Evolutionary conservation across 2,113 vertebrate species (phyloP).

Genomic region (Seriola quinqueradiata): DNA sequence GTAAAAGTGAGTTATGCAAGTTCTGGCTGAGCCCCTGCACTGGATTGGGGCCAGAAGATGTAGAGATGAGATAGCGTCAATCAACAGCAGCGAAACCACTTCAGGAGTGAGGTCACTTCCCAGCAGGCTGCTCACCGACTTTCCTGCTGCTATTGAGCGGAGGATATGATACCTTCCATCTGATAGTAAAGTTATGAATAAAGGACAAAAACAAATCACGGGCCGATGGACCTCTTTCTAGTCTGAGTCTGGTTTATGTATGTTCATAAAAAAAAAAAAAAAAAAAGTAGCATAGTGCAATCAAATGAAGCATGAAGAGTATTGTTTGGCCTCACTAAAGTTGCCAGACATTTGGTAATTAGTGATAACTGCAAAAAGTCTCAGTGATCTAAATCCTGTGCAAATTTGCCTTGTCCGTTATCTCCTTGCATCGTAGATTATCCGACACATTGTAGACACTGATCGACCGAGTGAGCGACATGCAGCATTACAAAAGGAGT

Average conservation of each 20-base stretch:
- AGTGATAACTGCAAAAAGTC: constrained; percentile 2
- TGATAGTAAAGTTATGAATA: constrained; percentile 38
- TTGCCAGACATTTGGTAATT: neutral
- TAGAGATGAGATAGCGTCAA: constrained; percentile 66
- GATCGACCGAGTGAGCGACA: neutral
- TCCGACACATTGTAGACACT: neutral
- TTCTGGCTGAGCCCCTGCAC: constrained; percentile 45
- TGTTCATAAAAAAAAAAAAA: neutral
- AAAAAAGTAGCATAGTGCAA: neutral
- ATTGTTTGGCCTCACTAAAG: neutral
- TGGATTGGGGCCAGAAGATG: constrained; percentile 62
- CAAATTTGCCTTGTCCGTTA: neutral
- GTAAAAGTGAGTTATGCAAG: constrained; percentile 58
- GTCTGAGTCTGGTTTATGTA: neutral
- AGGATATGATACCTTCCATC: constrained; percentile 30
- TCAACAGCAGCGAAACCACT: constrained; percentile 60
- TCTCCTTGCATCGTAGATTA: neutral
- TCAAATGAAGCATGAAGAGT: neutral
- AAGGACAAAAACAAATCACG: constrained; percentile 41
- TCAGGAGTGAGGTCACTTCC: constrained; percentile 65
- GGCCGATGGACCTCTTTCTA: constrained; percentile 6
- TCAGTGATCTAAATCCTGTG: neutral
- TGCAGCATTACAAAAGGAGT: neutral
- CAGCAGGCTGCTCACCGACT: constrained; percentile 37
- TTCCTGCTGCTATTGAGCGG: constrained; percentile 47